Evolutionary conservation across 37 sponge, comb jelly and placozoan species (phyloP), one percentile per base, ranked within the genome.

Genomic region (Oscarella lobularis): DNA sequence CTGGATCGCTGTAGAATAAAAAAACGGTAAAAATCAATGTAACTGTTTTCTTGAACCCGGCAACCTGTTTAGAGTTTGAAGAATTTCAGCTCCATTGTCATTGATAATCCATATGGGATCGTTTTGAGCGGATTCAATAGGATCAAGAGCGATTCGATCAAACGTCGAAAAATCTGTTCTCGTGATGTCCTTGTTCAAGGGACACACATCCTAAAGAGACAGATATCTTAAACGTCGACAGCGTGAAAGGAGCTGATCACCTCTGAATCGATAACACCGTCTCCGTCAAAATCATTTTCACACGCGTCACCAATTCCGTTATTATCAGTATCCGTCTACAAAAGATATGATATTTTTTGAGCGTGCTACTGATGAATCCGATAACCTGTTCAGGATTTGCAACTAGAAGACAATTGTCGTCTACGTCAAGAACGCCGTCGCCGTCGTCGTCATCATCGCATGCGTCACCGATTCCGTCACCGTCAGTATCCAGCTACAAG

Each of bases 241-340:
- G 6, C 6, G 33, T 68, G 71, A 32, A 68, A 68, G 6, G 5
- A 30, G 31, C 6, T 34, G 6, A 32, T 68, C 71, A 68, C 71
- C 6, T 68, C 29, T 30, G 31, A 5, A 35, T 68, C 71, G 4
- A 35, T 5, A 4, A 68, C 31, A 4, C 71, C 71, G 71, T 68
- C 71, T 4, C 71, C 71, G 31, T 68, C 71, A 5, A 4, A 4
- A 14, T 68, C 71, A 29, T 89, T 87, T 65, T 96, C 98, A 48
- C 98, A 96, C 20, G 3, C 38, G 72, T 96, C 98, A 20, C 98
- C 98, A 2, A 87, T 30, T 1, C 78, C 66, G 73, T 96, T 92
- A 0, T 81, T 48, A 75, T 96, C 93, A 0, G 30, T 38, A 72
- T 96, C 71, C 6, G 6, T 35, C 71, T 68, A 14, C 33, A 68